These are phyloP conservation scores for Nautilus pompilius DNA, from an alignment of 1,140 invertebrate genomes.

Conservation along the genomic window DNA sequence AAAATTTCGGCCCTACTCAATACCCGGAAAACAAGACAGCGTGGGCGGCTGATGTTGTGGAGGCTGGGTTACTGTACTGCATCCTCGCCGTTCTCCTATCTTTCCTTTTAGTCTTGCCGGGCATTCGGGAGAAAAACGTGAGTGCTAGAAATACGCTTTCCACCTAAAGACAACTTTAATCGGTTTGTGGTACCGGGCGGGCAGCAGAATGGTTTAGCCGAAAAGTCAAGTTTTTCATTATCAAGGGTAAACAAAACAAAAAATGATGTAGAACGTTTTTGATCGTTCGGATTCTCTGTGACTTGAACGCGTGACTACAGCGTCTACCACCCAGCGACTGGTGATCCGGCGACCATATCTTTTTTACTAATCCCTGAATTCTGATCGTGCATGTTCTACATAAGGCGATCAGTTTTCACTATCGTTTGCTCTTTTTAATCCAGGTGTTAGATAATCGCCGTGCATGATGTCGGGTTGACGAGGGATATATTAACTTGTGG, in stretches of 20 bases:
- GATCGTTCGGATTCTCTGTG: neutral
- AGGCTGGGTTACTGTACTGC: conserved; percentile 74
- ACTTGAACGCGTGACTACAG: too few relatives aligned
- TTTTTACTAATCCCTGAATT: too few relatives aligned
- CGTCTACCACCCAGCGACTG: too few relatives aligned
- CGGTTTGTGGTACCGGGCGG: neutral
- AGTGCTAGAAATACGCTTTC: conserved; percentile 35
- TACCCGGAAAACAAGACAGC: conserved; percentile 91
- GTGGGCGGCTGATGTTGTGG: conserved; percentile 84
- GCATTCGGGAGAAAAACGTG: conserved; percentile 87
- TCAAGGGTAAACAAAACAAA: neutral
- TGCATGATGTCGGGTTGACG: too few relatives aligned
- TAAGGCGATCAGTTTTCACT: too few relatives aligned
- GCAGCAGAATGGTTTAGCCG: too few relatives aligned
- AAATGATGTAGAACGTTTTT: neutral
- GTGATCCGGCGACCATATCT: too few relatives aligned
- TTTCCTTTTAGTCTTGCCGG: conserved; percentile 83
- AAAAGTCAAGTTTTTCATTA: too few relatives aligned
- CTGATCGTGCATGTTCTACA: too few relatives aligned
- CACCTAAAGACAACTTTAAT: neutral
- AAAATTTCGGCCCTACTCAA: conserved; percentile 81
- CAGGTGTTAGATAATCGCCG: too few relatives aligned
- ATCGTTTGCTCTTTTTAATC: too few relatives aligned
- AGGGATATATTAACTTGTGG: too few relatives aligned
- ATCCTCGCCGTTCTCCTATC: conserved; percentile 86